Conservation (phyloP, 2,113 vertebrate genomes). For the Taurulus bubalis region DNA sequence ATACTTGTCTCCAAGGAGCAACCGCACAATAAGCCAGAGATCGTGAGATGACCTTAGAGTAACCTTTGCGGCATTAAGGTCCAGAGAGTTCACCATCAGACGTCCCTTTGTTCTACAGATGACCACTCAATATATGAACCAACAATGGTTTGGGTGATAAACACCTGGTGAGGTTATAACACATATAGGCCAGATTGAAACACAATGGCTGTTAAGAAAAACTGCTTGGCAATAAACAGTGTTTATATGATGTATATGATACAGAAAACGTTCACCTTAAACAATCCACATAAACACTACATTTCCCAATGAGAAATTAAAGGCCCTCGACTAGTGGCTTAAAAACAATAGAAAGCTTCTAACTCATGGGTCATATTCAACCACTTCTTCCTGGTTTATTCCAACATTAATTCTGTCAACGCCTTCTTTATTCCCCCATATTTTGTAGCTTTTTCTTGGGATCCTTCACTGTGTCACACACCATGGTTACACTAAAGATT, state of each 20-base stretch:
- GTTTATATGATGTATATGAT: slow-evolving; percentile 6
- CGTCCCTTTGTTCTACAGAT: slow-evolving; percentile 8
- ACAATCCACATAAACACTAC: slow-evolving; percentile 39
- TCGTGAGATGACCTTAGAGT: slow-evolving; percentile 31
- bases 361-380: slow-evolving; percentile 60
- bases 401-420: slow-evolving; percentile 60
- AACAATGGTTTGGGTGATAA: too few relatives aligned
- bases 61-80: slow-evolving; percentile 40
- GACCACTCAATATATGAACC: background rate
- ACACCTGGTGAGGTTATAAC: too few relatives aligned
- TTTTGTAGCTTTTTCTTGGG: slow-evolving; percentile 15
- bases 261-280: slow-evolving; percentile 18
- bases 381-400: slow-evolving; percentile 41
- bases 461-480: slow-evolving; percentile 45
- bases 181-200: background rate
- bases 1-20: slow-evolving; percentile 34
- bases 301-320: slow-evolving; percentile 50
- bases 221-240: slow-evolving; percentile 10
- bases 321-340: slow-evolving; percentile 26
- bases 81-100: slow-evolving; percentile 7
- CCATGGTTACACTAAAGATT: slow-evolving; percentile 31
- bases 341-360: slow-evolving; percentile 56
- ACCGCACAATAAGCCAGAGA: slow-evolving; percentile 20
- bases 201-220: background rate
- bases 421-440: slow-evolving; percentile 44